Conservation (phyloP, 2,888 invertebrate genomes). For the Machimus atricapillus region DNA sequence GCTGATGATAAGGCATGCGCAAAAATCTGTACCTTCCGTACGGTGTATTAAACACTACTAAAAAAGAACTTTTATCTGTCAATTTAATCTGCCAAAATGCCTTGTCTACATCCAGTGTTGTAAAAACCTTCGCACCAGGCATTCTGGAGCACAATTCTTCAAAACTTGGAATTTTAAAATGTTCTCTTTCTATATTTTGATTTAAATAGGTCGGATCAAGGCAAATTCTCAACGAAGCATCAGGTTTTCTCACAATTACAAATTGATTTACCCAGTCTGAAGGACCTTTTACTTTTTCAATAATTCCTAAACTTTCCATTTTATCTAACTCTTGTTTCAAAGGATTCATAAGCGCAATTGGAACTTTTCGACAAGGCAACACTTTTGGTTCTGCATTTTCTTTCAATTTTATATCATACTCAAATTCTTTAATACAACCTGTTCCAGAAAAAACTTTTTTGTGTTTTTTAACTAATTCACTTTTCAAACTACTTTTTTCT, state of each 20-base stretch:
- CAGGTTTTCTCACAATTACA: constrained; percentile 43
- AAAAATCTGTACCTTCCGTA: constrained; percentile 50
- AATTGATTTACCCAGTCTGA: constrained; percentile 36
- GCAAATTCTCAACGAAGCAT: constrained; percentile 45
- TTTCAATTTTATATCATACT: constrained; percentile 37
- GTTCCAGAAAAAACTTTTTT: neutral
- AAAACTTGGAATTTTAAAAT: constrained; percentile 48
- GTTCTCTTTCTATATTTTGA: neutral
- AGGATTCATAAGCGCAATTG: constrained; percentile 12
- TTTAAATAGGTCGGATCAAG: constrained; percentile 41
- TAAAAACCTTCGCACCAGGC: constrained; percentile 43
- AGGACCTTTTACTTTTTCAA: constrained; percentile 31
- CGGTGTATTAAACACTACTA: constrained; percentile 47
- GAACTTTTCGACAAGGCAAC: neutral
- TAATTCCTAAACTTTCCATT: constrained; percentile 9
- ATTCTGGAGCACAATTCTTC: constrained; percentile 48
- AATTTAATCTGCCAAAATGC: constrained; percentile 48
- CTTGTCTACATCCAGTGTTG: constrained; percentile 44
- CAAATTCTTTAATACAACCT: neutral
- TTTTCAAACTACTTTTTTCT: neutral
- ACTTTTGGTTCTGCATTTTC: constrained; percentile 31
- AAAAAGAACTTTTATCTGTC: constrained; percentile 38
- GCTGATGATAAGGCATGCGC: constrained; percentile 53
- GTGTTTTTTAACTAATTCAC: neutral
- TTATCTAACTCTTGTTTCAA: constrained; percentile 24